These are phyloP conservation scores for Orthosia gracilis DNA, from an alignment of 2,888 invertebrate genomes.

Conservation along the genomic window DNA sequence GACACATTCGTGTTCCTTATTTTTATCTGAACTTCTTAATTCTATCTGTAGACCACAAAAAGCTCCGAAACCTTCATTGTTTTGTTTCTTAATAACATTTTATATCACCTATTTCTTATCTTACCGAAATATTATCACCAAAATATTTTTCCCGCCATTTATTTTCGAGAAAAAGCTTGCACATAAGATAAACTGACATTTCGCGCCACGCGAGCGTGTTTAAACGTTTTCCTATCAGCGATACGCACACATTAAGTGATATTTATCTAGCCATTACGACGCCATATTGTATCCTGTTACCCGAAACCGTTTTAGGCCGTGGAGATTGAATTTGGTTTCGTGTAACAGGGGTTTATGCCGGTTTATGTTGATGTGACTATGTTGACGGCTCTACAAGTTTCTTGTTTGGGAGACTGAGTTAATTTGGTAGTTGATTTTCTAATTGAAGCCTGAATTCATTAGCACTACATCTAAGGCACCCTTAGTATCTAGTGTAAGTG, in stretches of 20 bases:
- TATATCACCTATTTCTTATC: neutral
- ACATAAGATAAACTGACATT: conserved; percentile 44
- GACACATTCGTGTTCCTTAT: conserved; percentile 8
- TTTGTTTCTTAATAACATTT: conserved; percentile 12
- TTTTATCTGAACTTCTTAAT: conserved; percentile 14
- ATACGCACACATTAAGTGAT: conserved; percentile 50
- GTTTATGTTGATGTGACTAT: conserved; percentile 11
- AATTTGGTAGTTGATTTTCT: neutral
- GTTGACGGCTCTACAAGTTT: neutral
- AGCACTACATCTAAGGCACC: neutral
- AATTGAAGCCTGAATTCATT: neutral
- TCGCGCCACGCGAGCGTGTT: conserved; percentile 33
- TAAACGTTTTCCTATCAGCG: conserved; percentile 49
- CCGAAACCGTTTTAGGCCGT: conserved; percentile 18
- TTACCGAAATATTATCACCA: neutral
- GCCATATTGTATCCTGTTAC: conserved; percentile 48
- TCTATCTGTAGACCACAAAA: neutral
- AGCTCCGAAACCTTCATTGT: neutral
- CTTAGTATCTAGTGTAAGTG: no score
- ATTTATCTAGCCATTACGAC: conserved; percentile 56
- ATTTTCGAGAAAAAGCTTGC: conserved; percentile 30
- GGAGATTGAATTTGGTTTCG: conserved; percentile 50
- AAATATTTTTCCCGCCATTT: neutral
- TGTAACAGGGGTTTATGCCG: conserved; percentile 34
- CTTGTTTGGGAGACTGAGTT: neutral